phyloP scores from a whole-genome alignment of 2,797 vertebrate species.

The Spatula clypeata region DNA sequence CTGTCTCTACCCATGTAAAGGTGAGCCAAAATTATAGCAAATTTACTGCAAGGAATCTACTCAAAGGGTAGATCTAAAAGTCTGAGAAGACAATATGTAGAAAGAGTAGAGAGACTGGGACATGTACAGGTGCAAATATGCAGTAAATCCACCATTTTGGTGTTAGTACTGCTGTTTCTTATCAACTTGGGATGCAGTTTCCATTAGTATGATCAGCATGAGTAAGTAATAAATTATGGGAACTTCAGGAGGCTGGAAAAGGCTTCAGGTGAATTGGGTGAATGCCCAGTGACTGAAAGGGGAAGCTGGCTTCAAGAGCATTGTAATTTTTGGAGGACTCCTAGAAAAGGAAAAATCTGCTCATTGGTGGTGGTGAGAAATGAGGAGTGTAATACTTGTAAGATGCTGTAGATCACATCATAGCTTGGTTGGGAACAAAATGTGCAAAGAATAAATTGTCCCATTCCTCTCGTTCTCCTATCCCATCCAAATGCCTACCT shows the following conservation, averaged over 20 bases:
- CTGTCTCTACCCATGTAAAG: background rate
- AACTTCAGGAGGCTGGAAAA: background rate
- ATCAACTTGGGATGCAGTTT: background rate
- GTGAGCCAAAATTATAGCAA: background rate
- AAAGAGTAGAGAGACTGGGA: background rate
- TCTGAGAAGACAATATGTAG: background rate
- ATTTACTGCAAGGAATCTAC: background rate
- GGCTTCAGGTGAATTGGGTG: background rate
- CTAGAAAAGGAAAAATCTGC: background rate
- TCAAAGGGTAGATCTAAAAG: background rate
- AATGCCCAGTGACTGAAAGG: background rate
- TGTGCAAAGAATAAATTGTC: background rate
- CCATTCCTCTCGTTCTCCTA: background rate
- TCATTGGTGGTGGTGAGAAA: background rate
- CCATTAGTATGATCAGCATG: background rate
- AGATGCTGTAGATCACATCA: background rate
- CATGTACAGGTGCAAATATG: accelerated
- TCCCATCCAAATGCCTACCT: background rate
- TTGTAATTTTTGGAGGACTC: background rate
- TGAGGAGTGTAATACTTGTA: background rate
- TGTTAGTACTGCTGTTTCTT: background rate
- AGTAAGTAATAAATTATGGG: background rate
- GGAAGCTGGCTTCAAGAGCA: background rate
- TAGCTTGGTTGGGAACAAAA: background rate
- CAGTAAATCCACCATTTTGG: background rate